These are phyloP conservation scores for Thelohanellus kitauei DNA, from an alignment of 30 jellyfish, hydroid and myxozoan genomes.

Conservation along the genomic window DNA sequence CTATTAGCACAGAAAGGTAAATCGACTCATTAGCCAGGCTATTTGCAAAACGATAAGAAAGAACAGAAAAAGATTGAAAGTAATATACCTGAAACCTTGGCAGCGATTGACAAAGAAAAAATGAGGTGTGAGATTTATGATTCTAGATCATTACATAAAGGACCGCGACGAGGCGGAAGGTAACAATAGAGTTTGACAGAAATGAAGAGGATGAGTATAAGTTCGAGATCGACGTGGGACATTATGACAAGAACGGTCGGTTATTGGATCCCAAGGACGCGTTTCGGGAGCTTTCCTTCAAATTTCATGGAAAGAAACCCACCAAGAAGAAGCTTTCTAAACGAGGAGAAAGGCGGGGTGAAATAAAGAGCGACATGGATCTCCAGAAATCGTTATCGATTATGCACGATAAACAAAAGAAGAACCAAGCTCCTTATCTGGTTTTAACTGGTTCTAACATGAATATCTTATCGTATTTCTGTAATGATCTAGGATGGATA, in stretches of 20 bases:
- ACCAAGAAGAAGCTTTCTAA: conserved; percentile 80
- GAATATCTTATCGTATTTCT: conserved; percentile 49
- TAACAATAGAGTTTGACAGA: too few relatives aligned
- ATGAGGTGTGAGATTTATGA: conserved; percentile 16
- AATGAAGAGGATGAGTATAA: neutral
- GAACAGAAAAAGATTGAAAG: conserved; percentile 19
- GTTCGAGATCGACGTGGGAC: neutral
- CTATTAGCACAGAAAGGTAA: conserved; percentile 64
- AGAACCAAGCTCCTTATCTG: conserved; percentile 40
- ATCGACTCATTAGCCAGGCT: too few relatives aligned
- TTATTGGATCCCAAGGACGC: conserved; percentile 25
- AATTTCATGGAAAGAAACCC: conserved; percentile 88
- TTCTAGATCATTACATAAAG: too few relatives aligned
- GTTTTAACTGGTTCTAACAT: conserved; percentile 86
- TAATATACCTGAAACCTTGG: conserved; percentile 53
- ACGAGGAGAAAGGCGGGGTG: conserved; percentile 36
- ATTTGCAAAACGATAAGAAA: conserved; percentile 30
- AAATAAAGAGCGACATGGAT: conserved; percentile 17
- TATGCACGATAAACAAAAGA: conserved; percentile 53
- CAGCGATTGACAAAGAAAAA: conserved; percentile 51
- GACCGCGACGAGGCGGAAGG: too few relatives aligned
- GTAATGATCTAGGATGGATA: too few relatives aligned
- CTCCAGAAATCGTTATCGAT: conserved; percentile 2
- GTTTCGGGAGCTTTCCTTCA: conserved; percentile 48
- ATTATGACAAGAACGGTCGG: neutral